Conservation (phyloP, 2,888 invertebrate species). For the Xestia sexstrigata region DNA sequence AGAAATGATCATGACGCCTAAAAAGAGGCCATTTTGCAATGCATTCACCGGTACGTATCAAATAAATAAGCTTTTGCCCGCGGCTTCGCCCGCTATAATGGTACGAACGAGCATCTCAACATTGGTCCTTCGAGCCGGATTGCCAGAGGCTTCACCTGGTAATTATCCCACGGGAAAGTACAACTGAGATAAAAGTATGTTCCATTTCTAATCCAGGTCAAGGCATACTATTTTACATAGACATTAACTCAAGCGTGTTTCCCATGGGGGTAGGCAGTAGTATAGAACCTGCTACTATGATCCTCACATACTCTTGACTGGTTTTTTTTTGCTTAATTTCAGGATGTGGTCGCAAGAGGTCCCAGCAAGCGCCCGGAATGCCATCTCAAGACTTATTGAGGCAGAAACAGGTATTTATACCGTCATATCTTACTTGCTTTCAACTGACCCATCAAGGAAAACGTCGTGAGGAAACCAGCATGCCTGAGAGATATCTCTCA, state of each 20-base stretch:
- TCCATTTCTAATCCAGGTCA: no score
- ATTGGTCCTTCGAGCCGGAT: no score
- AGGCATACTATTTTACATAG: no score
- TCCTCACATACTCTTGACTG: not conserved
- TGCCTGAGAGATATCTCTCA: no score
- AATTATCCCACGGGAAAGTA: not conserved
- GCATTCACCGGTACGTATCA: conserved; percentile 94
- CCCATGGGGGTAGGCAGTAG: no score
- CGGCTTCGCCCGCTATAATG: not conserved
- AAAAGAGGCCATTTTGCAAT: conserved; percentile 96
- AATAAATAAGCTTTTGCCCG: not conserved
- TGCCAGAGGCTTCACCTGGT: no score
- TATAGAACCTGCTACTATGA: not conserved
- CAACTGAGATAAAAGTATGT: no score
- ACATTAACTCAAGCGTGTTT: no score
- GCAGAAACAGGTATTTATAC: conserved; percentile 82
- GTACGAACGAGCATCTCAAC: no score
- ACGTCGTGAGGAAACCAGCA: no score
- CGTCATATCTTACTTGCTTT: not conserved
- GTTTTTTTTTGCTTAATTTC: conserved; percentile 53
- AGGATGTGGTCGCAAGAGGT: conserved; percentile 95
- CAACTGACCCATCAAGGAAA: not conserved
- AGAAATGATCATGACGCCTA: conserved; percentile 88
- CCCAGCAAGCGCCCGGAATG: conserved; percentile 86
- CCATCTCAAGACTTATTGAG: conserved; percentile 84